Conservation (phyloP, 2,888 invertebrate species). For the Hirtodrosophila trivittata region DNA sequence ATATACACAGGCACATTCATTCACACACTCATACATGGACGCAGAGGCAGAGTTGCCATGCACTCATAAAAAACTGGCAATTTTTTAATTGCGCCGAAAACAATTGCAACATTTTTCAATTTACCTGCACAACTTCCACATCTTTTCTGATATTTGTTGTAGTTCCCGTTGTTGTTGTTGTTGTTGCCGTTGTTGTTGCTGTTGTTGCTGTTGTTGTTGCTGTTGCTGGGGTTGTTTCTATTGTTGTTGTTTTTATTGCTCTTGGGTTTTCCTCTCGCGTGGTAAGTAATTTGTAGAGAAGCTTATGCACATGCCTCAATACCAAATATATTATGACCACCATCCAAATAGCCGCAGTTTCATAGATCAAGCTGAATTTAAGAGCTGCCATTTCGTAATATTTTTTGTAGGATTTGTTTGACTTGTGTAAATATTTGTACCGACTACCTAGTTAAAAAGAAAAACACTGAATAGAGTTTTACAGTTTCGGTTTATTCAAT, state of each 20-base stretch:
- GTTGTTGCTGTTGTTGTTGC: background rate
- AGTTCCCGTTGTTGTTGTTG: constrained; percentile 1
- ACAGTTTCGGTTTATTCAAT: background rate
- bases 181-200: constrained; percentile 5
- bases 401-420: too few relatives aligned
- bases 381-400: constrained; percentile 4
- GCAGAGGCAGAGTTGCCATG: constrained; percentile 39
- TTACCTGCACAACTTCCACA: constrained; percentile 54
- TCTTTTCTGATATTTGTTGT: constrained; percentile 3
- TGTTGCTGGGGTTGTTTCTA: background rate
- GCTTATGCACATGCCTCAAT: constrained; percentile 22
- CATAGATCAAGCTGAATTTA: constrained; percentile 12
- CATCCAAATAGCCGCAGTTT: constrained; percentile 33
- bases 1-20: background rate
- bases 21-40: constrained; percentile 1
- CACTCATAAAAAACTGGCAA: constrained; percentile 26
- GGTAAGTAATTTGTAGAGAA: background rate
- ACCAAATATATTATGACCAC: constrained; percentile 32
- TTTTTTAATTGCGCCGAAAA: constrained; percentile 62
- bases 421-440: background rate
- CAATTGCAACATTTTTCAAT: constrained; percentile 74
- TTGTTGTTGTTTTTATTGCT: constrained; percentile 6
- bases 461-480: background rate
- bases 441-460: constrained; percentile 6
- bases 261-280: background rate